Base-by-base conservation (phyloP, 2,113 vertebrate species). In the Coturnix japonica region DNA sequence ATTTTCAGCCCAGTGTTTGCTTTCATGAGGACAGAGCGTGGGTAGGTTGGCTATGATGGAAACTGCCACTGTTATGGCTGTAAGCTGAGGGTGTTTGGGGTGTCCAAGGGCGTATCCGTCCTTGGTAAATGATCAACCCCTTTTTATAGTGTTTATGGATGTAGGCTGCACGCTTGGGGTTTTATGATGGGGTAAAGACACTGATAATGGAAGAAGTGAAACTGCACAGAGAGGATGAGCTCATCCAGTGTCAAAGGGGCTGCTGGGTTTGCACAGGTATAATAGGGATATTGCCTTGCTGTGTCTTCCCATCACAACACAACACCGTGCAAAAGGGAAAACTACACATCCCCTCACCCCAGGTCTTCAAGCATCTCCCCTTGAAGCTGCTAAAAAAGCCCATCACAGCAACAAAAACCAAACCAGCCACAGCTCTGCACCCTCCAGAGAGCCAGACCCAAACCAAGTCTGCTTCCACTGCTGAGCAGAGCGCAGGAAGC, bases 301-400 rank as follows among this genome's bases (percentile, higher is more conserved):
- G 35, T 3, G 5, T 22, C 74, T 54, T 30, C 57, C 53, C 11
- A 9, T 18, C 22, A 26, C 46, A n/a, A 37, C 0, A 0, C n/a
- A 11, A 26, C 49, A 64, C 79, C 26, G 5, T 7, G 4, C 11
- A 3, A 1, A 0, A 0, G 3, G 37, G 21, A 28, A 74, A 85
- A 25, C 7, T 21, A 5, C 20, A 18, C 44, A 35, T 26, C 33
- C 44, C 21, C 41, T 35, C 16, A 14, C 18, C 56, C 31, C n/a
- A 20, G 37, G 26, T 16, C 33, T 47, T 33, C 23, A 4, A 23
- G 7, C 25, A 11, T 67, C 69, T 83, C 17, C 22, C 11, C 16
- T 70, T 33, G 7, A 90, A 85, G 37, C 60, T 61, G 54, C 31
- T 61, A 39, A 46, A 90, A 43, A 41, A 14, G 4, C 3, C 28